Evolutionary conservation across 1,140 invertebrate genomes (phyloP).

Genomic region (Drosophila subpulchrella): DNA sequence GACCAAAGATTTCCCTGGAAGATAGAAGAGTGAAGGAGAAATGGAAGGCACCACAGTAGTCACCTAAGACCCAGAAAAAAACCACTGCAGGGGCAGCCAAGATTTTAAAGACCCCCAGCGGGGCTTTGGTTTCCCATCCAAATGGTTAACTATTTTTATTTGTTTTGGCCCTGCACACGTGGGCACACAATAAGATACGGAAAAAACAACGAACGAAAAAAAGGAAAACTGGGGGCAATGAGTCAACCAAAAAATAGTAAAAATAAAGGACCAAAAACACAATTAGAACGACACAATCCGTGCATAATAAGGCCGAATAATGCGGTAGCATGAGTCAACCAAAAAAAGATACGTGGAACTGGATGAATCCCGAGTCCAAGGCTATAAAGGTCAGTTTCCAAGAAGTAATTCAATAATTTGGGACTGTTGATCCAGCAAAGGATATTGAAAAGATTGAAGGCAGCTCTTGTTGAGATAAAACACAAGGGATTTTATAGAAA

Average conservation of each 20-base stretch:
- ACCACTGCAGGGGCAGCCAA: conserved; percentile 51
- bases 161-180: conserved; percentile 72
- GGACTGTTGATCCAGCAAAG: conserved; percentile 40
- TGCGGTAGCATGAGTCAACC: conserved; percentile 58
- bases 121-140: conserved; percentile 73
- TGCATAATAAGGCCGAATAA: conserved; percentile 67
- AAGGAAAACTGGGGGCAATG: conserved; percentile 58
- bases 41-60: conserved; percentile 67
- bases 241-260: conserved; percentile 63
- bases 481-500: conserved; percentile 20
- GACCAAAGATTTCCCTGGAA: conserved; percentile 63
- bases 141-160: conserved; percentile 67
- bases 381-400: conserved; percentile 52
- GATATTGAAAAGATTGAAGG: conserved; percentile 30
- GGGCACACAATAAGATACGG: conserved; percentile 57
- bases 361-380: conserved; percentile 7
- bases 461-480: conserved; percentile 10
- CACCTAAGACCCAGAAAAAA: conserved; percentile 19
- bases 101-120: conserved; percentile 60
- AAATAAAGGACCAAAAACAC: conserved; percentile 59
- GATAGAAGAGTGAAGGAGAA: conserved; percentile 27
- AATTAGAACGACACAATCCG: conserved; percentile 71
- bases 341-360: conserved; percentile 35
- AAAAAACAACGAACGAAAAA: conserved; percentile 32
- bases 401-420: conserved; percentile 54